Evolutionary conservation across 2,113 vertebrate species (phyloP).

Genomic region (Microcebus lehilahytsara): DNA sequence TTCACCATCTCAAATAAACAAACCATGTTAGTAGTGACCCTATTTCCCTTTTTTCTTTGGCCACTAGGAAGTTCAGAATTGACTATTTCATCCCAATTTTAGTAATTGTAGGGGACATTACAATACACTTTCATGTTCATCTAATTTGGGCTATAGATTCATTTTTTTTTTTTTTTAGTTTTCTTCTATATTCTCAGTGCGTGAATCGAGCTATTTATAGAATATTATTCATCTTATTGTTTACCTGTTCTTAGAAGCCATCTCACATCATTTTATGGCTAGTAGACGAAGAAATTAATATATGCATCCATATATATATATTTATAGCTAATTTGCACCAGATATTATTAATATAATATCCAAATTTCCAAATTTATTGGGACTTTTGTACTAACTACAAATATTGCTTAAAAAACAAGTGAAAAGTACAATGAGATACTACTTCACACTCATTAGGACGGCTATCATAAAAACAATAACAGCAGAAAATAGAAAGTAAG

Average conservation of each 20-base stretch:
- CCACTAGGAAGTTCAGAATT: not conserved
- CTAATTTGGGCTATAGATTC: not conserved
- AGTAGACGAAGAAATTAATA: not conserved
- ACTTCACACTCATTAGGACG: not conserved
- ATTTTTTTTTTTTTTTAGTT: not conserved
- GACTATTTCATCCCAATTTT: constrained; percentile 3
- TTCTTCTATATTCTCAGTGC: not conserved
- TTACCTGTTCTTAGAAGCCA: not conserved
- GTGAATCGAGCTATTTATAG: not conserved
- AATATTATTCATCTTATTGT: not conserved
- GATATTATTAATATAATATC: not conserved
- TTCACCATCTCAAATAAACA: not conserved
- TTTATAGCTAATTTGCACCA: not conserved
- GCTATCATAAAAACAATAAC: not conserved
- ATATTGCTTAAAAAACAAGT: not conserved
- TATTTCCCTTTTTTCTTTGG: not conserved
- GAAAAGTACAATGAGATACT: not conserved
- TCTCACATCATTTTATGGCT: not conserved
- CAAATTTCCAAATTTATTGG: not conserved
- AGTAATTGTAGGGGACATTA: not conserved
- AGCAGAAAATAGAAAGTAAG: not conserved
- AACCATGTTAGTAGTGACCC: not conserved
- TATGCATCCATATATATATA: not conserved
- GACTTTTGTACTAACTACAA: constrained; percentile 10
- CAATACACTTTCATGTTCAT: not conserved